A percentile compares a stretch with the other conserved stretches of the same genome.
These are phyloP conservation scores for Phaethon lepturus DNA, from an alignment of 2,113 vertebrate genomes.

Conservation along the genomic window DNA sequence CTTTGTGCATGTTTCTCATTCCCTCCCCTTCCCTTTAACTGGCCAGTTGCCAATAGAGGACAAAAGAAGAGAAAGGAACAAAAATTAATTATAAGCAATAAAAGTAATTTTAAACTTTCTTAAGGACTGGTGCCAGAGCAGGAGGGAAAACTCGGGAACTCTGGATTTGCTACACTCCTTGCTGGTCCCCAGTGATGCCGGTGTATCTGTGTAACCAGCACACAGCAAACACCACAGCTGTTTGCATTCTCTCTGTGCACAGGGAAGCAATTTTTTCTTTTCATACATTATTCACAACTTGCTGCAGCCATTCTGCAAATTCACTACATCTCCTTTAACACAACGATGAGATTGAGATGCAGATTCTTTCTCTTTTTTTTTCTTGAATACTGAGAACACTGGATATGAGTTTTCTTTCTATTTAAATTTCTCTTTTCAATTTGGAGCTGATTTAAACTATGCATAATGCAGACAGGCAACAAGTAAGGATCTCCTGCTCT, in stretches of 20 bases:
- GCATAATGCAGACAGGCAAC: background rate
- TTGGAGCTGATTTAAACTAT: conserved; percentile 8
- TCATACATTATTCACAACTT: conserved; percentile 74
- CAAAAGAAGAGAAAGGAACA: conserved; percentile 41
- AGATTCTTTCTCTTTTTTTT: conserved; percentile 46
- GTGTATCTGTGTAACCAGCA: background rate
- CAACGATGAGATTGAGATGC: conserved; percentile 74
- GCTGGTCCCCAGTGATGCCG: background rate
- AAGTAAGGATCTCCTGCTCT: background rate
- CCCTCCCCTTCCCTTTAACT: background rate
- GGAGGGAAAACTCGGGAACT: background rate
- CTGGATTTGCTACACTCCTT: background rate
- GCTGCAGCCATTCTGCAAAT: conserved; percentile 53
- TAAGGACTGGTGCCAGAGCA: background rate
- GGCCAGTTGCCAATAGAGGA: conserved; percentile 42
- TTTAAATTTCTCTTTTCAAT: conserved; percentile 17
- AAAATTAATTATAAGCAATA: conserved; percentile 43
- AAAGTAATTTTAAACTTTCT: conserved; percentile 40
- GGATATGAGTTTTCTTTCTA: conserved; percentile 65
- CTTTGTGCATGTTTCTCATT: background rate
- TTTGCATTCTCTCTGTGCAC: conserved; percentile 25
- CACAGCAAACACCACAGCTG: conserved; percentile 24
- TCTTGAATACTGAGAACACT: conserved; percentile 56
- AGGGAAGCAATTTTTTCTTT: conserved; percentile 33
- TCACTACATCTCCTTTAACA: conserved; percentile 44